A percentile compares a stretch with the other conserved stretches of the same genome.
Evolutionary conservation across 2,888 invertebrate genomes (phyloP).

Genomic region (Apotomis capreana): DNA sequence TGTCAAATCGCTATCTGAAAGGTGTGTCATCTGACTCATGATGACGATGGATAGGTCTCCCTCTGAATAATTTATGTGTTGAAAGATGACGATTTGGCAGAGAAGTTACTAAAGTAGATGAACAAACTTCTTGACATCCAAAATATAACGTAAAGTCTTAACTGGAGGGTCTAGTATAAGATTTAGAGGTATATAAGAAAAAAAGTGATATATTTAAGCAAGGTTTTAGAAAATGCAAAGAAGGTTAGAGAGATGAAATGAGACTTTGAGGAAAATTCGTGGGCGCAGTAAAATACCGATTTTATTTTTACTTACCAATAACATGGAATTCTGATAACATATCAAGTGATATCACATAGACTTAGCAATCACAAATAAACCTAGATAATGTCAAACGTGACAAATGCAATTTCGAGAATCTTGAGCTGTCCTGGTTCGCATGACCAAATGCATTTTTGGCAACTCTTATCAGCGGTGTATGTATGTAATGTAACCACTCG

Average conservation of each 20-base stretch:
- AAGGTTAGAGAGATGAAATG: no score
- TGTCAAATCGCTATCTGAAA: conserved; percentile 10
- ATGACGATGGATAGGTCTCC: neutral
- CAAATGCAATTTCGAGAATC: conserved; percentile 18
- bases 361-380: neutral
- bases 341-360: neutral
- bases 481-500: conserved; percentile 21
- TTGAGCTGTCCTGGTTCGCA: conserved; percentile 21
- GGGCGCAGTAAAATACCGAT: no score
- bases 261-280: no score
- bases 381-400: neutral
- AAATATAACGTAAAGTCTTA: no score
- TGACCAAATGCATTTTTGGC: conserved; percentile 27
- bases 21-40: conserved; percentile 2
- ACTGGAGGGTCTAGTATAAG: no score
- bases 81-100: neutral
- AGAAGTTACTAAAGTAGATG: no score
- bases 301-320: neutral
- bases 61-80: neutral
- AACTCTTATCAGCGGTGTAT: conserved; percentile 26
- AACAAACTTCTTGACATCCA: no score
- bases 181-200: no score
- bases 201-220: no score
- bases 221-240: no score
- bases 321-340: neutral